phyloP scores from a whole-genome alignment of 2,888 invertebrate species.

The Apamea crenata region DNA sequence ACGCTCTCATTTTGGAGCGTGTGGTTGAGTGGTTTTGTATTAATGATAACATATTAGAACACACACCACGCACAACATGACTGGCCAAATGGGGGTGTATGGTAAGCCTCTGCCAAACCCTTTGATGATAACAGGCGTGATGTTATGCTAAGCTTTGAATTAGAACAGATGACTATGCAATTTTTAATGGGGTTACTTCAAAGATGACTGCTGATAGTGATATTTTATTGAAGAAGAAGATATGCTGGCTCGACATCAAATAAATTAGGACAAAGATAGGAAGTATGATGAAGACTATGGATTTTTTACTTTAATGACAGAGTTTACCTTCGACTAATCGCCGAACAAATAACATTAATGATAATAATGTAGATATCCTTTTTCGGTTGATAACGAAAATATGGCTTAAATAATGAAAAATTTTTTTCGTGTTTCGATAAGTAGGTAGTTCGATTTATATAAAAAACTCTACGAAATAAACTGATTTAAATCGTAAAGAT shows the following conservation, averaged over 20 bases:
- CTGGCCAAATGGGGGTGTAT: neutral
- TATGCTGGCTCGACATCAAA: neutral
- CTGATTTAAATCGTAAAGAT: constrained; percentile 23
- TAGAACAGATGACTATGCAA: neutral
- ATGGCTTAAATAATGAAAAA: neutral
- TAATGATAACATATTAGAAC: neutral
- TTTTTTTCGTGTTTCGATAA: neutral
- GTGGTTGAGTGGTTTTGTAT: neutral
- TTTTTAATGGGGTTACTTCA: neutral
- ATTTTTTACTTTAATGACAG: neutral
- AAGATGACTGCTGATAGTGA: neutral
- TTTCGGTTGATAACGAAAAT: neutral
- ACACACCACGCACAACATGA: neutral
- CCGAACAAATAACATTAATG: neutral
- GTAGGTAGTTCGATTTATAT: neutral
- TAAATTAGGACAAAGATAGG: neutral
- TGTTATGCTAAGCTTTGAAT: neutral
- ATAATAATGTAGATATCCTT: neutral
- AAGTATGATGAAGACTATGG: neutral
- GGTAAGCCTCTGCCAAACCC: neutral
- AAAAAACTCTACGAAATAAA: neutral
- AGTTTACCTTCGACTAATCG: neutral
- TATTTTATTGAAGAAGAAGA: neutral
- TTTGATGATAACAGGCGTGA: neutral
- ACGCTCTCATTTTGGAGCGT: neutral